These are phyloP conservation scores for Muscina levida DNA, from an alignment of 2,888 invertebrate genomes.

Conservation along the genomic window DNA sequence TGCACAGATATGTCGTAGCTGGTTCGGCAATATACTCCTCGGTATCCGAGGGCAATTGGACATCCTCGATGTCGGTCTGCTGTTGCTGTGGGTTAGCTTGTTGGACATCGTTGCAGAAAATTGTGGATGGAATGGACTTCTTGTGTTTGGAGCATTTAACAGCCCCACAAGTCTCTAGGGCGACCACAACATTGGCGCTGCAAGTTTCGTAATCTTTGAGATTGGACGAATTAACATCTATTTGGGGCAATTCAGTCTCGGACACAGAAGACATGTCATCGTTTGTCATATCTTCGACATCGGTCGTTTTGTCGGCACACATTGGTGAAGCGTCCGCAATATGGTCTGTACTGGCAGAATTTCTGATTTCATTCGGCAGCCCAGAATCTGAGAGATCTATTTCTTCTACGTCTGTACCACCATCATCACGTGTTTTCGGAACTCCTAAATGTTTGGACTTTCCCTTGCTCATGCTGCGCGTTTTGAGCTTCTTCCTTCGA, in stretches of 20 bases:
- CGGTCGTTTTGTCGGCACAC: constrained; percentile 73
- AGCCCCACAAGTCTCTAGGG: constrained; percentile 58
- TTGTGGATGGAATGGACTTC: constrained; percentile 65
- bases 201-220: constrained; percentile 66
- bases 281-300: constrained; percentile 80
- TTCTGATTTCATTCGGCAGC: constrained; percentile 57
- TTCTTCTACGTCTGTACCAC: constrained; percentile 79
- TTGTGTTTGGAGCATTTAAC: constrained; percentile 37
- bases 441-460: constrained; percentile 73
- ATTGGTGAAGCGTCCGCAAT: constrained; percentile 44
- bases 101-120: neutral
- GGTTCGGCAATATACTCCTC: constrained; percentile 76
- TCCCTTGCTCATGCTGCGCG: constrained; percentile 74
- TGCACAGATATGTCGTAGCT: constrained; percentile 67
- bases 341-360: neutral
- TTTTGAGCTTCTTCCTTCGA: constrained; percentile 75
- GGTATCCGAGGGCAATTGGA: constrained; percentile 80
- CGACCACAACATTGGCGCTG: constrained; percentile 64
- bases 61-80: constrained; percentile 80
- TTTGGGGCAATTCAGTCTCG: constrained; percentile 66
- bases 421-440: constrained; percentile 68
- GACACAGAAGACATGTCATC: constrained; percentile 75
- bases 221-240: constrained; percentile 56
- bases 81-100: constrained; percentile 66
- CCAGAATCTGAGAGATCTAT: constrained; percentile 78